Base-by-base conservation (phyloP, 1,140 invertebrate genomes). In the Drosophila kepulauana region DNA sequence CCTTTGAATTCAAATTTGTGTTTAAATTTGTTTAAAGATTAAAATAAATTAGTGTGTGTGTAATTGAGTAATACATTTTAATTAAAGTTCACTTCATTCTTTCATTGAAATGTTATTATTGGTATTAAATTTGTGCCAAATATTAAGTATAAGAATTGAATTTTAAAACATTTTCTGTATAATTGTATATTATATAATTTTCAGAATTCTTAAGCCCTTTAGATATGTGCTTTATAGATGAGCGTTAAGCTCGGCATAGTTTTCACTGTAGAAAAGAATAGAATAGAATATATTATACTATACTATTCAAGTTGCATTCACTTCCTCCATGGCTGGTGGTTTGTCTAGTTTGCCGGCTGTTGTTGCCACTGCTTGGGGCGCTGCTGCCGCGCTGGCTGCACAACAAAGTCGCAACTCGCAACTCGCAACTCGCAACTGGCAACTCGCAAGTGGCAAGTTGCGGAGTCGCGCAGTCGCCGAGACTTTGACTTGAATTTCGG, bases 271-370 rank as follows among this genome's bases (percentile, higher is more conserved):
- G 64, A 25, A 25, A 25, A 25, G 20, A 25, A 25, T 4, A 25
- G 20, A 25, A 16, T 54, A 57, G 51, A 64, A 56, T 51, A 43
- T 43, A n/a, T n/a, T 13, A 43, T 43, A 43, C 7, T 43, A 13
- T n/a, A 43, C 38, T 43, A 28, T 30, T 0, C 3, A 25, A 52
- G 58, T 38, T 76, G 75, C 77, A 76, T 73, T 80, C 70, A 69
- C 70, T 80, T 77, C 74, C 70, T 80, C 69, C 64, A 65, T 70
- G 75, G 64, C 61, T 79, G 76, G 45, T 69, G 77, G 84, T 66
- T 78, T 80, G 59, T 88, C 84, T 80, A 88, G 84, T 87, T 66
- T 66, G 63, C 56, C 48, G 58, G 67, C 65, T 57, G 59, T 35
- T 45, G 13, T 30, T 62, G 46, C 62, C 10, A 5, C 15, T 56